phyloP scores from a whole-genome alignment of 2,113 vertebrate genomes.

The Lepus americanus region DNA sequence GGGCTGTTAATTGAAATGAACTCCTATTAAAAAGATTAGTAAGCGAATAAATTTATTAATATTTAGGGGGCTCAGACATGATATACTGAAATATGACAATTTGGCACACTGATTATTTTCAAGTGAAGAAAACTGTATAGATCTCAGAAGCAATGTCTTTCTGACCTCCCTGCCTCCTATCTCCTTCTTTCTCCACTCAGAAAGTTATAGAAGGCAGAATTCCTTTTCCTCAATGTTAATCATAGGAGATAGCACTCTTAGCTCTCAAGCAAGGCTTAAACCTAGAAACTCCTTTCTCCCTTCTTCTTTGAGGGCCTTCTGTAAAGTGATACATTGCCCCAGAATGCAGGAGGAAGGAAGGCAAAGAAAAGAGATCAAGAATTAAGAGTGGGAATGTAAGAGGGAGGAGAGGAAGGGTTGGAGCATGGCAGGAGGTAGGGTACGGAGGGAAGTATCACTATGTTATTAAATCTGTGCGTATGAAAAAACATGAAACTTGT shows the following conservation, averaged over 20 bases:
- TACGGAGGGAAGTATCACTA: too few species aligned
- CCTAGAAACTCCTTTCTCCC: too few species aligned
- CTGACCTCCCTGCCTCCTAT: accelerated
- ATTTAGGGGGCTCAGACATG: background rate
- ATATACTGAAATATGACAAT: background rate
- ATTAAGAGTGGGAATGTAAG: background rate
- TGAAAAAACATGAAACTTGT: too few species aligned
- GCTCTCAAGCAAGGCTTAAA: background rate
- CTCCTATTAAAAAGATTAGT: background rate
- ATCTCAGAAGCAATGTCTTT: background rate
- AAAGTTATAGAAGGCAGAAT: background rate
- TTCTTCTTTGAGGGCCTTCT: background rate
- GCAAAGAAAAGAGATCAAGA: background rate
- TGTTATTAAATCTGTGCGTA: too few species aligned
- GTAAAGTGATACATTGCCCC: background rate
- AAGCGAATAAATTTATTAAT: background rate
- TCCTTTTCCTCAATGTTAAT: accelerated
- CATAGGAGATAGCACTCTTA: background rate
- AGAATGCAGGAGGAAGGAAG: background rate
- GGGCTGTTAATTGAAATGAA: background rate
- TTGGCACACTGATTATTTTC: background rate
- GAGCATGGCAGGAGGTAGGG: too few species aligned
- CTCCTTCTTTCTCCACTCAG: background rate
- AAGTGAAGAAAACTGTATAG: background rate
- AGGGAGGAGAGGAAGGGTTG: too few species aligned